Percentiles rank a stretch among this genome's conserved stretches.
These are phyloP conservation scores for Acronicta aceris DNA, from an alignment of 2,888 invertebrate species.

Conservation along the genomic window DNA sequence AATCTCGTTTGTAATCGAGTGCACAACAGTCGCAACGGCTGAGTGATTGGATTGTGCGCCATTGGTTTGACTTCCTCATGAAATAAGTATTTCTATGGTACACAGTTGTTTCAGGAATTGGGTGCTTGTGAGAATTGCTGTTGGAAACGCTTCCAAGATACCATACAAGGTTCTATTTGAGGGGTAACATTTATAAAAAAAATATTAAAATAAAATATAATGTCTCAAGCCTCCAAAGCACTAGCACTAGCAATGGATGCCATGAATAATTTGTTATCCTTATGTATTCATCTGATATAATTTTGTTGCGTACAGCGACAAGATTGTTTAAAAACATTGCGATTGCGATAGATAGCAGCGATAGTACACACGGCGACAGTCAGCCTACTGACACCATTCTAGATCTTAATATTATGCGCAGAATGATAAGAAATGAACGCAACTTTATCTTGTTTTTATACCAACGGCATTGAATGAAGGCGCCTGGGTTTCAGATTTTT, in stretches of 20 bases:
- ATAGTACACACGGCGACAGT: constrained; percentile 30
- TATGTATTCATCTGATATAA: constrained; percentile 24
- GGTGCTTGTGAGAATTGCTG: too few relatives aligned
- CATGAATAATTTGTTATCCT: constrained; percentile 8
- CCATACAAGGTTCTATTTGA: too few relatives aligned
- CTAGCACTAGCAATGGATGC: background rate
- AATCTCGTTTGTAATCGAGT: too few relatives aligned
- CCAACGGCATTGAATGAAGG: background rate
- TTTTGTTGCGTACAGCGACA: constrained; percentile 7
- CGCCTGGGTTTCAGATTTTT: background rate
- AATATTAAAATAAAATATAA: background rate
- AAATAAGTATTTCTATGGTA: too few relatives aligned
- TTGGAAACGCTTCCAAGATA: too few relatives aligned
- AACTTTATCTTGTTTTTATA: constrained; percentile 1
- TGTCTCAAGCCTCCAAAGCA: background rate
- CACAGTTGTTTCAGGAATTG: too few relatives aligned
- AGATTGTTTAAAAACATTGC: constrained; percentile 17
- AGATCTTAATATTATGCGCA: constrained; percentile 37
- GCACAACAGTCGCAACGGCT: too few relatives aligned
- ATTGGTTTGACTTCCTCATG: too few relatives aligned
- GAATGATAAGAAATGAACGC: constrained; percentile 24
- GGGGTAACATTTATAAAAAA: too few relatives aligned
- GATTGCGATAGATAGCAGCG: constrained; percentile 38
- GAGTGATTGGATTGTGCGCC: too few relatives aligned
- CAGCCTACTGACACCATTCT: constrained; percentile 35